A percentile compares a stretch with the other conserved stretches of the same genome.
Conservation (phyloP, 2,113 vertebrate genomes). For the Silurus glanis region DNA sequence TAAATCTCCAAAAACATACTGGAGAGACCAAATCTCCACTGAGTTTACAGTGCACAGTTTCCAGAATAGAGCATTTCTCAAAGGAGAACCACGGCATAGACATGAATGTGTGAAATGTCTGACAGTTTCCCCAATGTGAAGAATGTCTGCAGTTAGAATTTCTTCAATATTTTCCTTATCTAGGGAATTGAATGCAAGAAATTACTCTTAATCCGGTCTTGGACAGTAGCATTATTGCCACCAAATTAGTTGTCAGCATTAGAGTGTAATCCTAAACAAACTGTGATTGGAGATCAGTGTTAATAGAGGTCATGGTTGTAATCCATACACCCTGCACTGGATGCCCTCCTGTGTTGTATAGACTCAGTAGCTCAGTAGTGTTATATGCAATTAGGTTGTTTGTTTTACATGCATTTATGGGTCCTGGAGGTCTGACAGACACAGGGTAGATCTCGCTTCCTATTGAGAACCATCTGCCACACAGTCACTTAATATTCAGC, state of each 20-base stretch:
- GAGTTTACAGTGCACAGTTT: neutral
- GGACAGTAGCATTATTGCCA: neutral
- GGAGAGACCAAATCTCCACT: constrained; percentile 6
- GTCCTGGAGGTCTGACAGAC: constrained; percentile 62
- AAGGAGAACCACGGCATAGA: neutral
- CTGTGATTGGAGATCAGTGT: constrained; percentile 19
- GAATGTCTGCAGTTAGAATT: constrained; percentile 8
- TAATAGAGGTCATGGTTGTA: constrained; percentile 31
- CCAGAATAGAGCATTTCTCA: constrained; percentile 8
- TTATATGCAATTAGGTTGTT: constrained; percentile 70
- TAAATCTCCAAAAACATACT: constrained; percentile 7
- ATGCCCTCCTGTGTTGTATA: constrained; percentile 41
- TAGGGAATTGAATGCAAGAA: neutral
- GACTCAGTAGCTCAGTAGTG: constrained; percentile 30
- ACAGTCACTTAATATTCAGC: constrained; percentile 56
- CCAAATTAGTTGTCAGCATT: neutral
- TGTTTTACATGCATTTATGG: constrained; percentile 73
- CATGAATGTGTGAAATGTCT: constrained; percentile 20
- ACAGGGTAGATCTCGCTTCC: constrained; percentile 66
- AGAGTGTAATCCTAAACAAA: constrained; percentile 19
- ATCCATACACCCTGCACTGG: constrained; percentile 29
- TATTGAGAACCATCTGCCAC: constrained; percentile 69
- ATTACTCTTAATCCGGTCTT: neutral
- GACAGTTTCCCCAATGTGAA: constrained; percentile 29
- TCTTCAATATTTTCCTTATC: neutral